Base-by-base conservation (phyloP, 2,797 vertebrate genomes). In the Myoxocephalus aenaeus region DNA sequence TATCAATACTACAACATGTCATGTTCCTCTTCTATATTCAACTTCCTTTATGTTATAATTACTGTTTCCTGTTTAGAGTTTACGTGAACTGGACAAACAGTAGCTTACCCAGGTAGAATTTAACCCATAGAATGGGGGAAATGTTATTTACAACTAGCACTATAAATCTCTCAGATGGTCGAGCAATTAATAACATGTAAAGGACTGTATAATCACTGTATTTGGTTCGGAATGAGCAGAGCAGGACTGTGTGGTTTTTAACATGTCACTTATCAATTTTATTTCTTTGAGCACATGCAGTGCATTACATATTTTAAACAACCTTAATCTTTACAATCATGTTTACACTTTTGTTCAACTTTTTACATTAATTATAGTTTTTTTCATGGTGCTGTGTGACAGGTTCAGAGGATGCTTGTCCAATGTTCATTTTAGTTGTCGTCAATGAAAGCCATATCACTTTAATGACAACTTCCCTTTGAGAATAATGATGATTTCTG, bases 401-500 rank as follows among this genome's bases (percentile, higher is more conserved):
- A 14, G 27, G 40, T 53, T 32, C 18, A 59, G 32, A 32, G 4
- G 22, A 15, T 59, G 11, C 18, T 48, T 59, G 38, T 38, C 29
- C 57, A 6, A 15, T 93, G 90, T 93, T 59, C 87, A 94, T 96
- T 95, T 95, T 93, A 92, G 94, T 94, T 90, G 92, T 94, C 91
- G 91, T 79, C 89, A 83, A 92, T 94, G 88, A 93, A 90, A 74
- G 59, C 89, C 86, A 92, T 91, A 93, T 90, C 10, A 62, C 48
- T 81, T 70, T 67, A 56, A 29, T 68, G 59, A 36, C 25, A 68
- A 36, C n/a, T 62, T 93, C 90, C 91, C 92, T 95, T 71, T 66
- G 7, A 79, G 18, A 53, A 14, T 92, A 93, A 83, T 94, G 7
- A 92, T 93, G 29, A 40, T 93, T 95, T 94, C 95, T 95, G 92